Percentiles rank a stretch among this genome's conserved stretches.
phyloP scores from a whole-genome alignment of 2,113 vertebrate genomes.

The Echinops telfairi region DNA sequence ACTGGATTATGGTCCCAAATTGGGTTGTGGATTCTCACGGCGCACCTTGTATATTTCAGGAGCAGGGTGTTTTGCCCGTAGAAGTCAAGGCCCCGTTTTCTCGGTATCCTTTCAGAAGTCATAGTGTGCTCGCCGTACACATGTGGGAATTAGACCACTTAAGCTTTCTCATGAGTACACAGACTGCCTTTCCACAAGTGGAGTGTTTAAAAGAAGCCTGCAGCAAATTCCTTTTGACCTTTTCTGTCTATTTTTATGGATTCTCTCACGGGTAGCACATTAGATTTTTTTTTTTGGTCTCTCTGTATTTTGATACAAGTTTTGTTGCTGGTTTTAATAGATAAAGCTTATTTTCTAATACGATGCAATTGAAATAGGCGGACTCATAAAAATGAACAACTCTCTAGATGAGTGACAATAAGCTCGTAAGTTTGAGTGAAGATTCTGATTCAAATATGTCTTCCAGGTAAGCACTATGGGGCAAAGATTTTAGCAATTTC shows the following conservation, averaged over 20 bases:
- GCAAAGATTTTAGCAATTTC: slow-evolving; percentile 75
- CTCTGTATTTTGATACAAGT: slow-evolving; percentile 61
- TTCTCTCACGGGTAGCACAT: background rate
- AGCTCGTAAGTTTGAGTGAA: slow-evolving; percentile 40
- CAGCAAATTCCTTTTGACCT: slow-evolving; percentile 65
- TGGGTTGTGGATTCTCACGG: background rate
- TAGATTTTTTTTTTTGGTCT: slow-evolving; percentile 36
- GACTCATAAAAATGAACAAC: slow-evolving; percentile 60
- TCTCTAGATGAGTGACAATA: background rate
- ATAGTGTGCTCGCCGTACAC: background rate
- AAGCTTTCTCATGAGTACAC: slow-evolving; percentile 1
- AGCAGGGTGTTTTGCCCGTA: background rate
- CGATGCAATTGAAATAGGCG: slow-evolving; percentile 25
- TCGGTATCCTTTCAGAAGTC: slow-evolving; percentile 40
- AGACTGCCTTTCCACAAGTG: slow-evolving; percentile 28
- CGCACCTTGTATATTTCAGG: slow-evolving; percentile 35
- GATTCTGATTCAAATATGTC: slow-evolving; percentile 45
- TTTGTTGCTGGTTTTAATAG: slow-evolving; percentile 58
- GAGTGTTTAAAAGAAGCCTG: slow-evolving; percentile 14
- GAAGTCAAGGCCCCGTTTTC: background rate
- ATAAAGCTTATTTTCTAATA: slow-evolving; percentile 44
- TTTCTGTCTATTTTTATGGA: slow-evolving; percentile 61
- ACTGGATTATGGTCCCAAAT: background rate
- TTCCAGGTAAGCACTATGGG: slow-evolving; percentile 23
- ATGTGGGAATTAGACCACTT: slow-evolving; percentile 7